Conservation (phyloP, 92 coral and sea anemone genomes). For the Anthopleura xanthogrammica region DNA sequence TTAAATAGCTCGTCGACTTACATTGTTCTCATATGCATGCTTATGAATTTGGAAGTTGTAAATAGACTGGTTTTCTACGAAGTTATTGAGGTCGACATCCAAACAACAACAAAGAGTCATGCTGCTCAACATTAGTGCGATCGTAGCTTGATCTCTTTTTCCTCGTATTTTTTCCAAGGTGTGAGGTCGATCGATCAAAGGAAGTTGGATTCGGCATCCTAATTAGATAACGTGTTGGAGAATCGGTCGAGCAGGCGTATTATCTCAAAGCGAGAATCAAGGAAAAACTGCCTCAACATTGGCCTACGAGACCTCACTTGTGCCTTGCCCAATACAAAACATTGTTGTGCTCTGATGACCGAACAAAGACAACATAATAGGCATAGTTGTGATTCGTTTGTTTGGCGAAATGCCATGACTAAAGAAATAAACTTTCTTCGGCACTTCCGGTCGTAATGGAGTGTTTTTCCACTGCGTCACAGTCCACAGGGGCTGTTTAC, state of each 20-base stretch:
- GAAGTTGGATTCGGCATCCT: constrained; percentile 14
- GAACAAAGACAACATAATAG: constrained; percentile 9
- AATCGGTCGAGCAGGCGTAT: background rate
- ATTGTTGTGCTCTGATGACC: constrained; percentile 8
- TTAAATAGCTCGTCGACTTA: constrained; percentile 16
- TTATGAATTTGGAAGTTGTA: background rate
- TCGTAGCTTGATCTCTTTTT: background rate
- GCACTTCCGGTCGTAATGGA: constrained; percentile 40
- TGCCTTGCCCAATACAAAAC: constrained; percentile 11
- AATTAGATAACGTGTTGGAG: constrained; percentile 5
- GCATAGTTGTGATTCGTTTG: constrained; percentile 15
- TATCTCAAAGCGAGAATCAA: background rate
- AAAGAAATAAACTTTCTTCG: constrained; percentile 29
- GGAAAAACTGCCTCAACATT: constrained; percentile 7
- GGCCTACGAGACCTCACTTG: constrained; percentile 17
- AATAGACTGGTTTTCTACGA: background rate
- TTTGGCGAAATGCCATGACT: constrained; percentile 40
- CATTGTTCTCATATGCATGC: constrained; percentile 10
- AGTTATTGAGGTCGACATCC: background rate
- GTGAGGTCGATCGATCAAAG: constrained; percentile 22
- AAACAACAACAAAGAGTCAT: background rate
- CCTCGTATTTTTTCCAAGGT: constrained; percentile 2
- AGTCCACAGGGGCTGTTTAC: constrained; percentile 13
- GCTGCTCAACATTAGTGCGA: background rate
- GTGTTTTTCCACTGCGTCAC: constrained; percentile 23